phyloP scores from a whole-genome alignment of 2,113 vertebrate species.

The Serinus canaria region DNA sequence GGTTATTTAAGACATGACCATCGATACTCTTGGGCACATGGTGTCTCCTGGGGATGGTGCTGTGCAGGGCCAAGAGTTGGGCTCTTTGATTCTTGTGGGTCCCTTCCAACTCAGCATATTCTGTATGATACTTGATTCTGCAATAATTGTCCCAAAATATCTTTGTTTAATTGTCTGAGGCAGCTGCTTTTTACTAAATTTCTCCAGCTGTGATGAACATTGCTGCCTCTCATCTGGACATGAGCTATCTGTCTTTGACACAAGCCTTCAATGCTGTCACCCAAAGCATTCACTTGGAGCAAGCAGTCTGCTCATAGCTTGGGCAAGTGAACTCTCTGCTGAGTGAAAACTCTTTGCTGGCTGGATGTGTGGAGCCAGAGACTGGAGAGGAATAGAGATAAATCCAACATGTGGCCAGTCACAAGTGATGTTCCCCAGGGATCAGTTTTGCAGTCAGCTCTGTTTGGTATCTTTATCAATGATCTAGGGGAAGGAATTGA shows the following conservation, averaged over 20 bases:
- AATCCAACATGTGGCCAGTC: neutral
- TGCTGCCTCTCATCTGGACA: neutral
- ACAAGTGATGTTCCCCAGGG: neutral
- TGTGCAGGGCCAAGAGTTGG: neutral
- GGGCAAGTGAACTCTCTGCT: neutral
- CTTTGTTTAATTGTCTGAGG: neutral
- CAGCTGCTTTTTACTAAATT: neutral
- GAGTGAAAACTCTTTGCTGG: neutral
- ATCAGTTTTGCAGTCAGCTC: neutral
- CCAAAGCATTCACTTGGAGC: neutral
- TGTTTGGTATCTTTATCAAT: neutral
- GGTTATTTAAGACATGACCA: neutral
- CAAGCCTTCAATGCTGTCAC: neutral
- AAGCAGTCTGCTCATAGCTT: neutral
- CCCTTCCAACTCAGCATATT: neutral
- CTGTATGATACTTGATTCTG: neutral
- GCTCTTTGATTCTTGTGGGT: neutral
- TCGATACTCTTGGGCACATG: neutral
- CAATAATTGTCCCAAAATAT: neutral
- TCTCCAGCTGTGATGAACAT: neutral
- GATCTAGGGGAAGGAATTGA: neutral
- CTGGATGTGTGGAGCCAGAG: neutral
- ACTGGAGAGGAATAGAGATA: neutral
- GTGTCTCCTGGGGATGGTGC: neutral
- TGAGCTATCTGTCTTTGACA: neutral